These are phyloP conservation scores for Drosophila takahashii DNA, from an alignment of 1,140 invertebrate species.

Conservation along the genomic window DNA sequence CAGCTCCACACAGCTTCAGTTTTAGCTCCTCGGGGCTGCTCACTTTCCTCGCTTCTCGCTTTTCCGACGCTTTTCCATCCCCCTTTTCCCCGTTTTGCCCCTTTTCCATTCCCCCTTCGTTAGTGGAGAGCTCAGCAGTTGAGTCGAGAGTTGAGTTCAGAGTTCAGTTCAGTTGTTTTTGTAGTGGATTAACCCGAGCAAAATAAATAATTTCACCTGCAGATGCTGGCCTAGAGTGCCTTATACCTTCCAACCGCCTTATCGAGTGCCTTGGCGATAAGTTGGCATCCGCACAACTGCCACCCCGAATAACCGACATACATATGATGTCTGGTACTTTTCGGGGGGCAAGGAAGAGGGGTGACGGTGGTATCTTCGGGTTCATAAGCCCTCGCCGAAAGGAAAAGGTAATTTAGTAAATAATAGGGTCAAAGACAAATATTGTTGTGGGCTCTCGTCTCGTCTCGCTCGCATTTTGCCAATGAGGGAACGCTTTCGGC, in stretches of 20 bases:
- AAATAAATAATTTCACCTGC: slow-evolving; percentile 81
- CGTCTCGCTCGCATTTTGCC: slow-evolving; percentile 12
- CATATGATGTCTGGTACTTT: slow-evolving; percentile 8
- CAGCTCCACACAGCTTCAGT: slow-evolving; percentile 37
- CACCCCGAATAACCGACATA: not conserved
- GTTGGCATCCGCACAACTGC: not conserved
- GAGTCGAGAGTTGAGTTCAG: slow-evolving; percentile 21
- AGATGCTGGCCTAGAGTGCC: slow-evolving; percentile 61
- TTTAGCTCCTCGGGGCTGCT: slow-evolving; percentile 64
- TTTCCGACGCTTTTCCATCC: slow-evolving; percentile 4
- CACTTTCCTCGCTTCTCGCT: slow-evolving; percentile 25
- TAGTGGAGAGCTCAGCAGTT: slow-evolving; percentile 3
- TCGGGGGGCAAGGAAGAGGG: not conserved
- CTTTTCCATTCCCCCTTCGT: not conserved
- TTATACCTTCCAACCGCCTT: not conserved
- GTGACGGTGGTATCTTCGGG: slow-evolving; percentile 26
- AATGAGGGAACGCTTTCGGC: slow-evolving; percentile 67
- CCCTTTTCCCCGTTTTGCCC: not conserved
- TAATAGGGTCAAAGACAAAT: slow-evolving; percentile 82
- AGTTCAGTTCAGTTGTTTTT: slow-evolving; percentile 59
- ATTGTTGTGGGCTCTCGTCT: slow-evolving; percentile 54
- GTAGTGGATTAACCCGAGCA: slow-evolving; percentile 77
- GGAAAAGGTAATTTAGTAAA: slow-evolving; percentile 82
- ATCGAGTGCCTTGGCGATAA: slow-evolving; percentile 16
- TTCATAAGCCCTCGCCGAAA: slow-evolving; percentile 45